Evolutionary conservation across 2,888 invertebrate genomes (phyloP), one percentile per base, ranked within the genome.

Genomic region (Pseudolycoriella hygida): DNA sequence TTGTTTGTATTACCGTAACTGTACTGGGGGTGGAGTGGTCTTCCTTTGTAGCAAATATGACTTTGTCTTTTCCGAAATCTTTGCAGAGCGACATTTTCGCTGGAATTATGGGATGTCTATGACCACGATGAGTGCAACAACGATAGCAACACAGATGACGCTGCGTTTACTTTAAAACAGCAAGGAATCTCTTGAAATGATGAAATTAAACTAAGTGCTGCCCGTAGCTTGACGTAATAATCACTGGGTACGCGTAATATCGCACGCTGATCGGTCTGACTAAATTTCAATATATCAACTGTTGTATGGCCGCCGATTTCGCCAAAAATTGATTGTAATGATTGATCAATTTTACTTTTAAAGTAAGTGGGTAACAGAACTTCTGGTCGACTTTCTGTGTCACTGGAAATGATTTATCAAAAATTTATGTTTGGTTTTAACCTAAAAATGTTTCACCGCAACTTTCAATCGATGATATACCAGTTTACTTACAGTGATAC

Each of bases 1-100:
- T 25, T 4, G 8, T 25, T 8, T n/a, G n/a, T 8, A 25, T 25
- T 25, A 25, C 65, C 46, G 63, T 60, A 37, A 86, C 72, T 45
- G 68, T 73, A 57, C 85, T 80, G 1, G 89, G 87, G 25, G 66
- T 61, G 2, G 76, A 66, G 58, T 89, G 80, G 60, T 87, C 85
- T 58, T 81, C 85, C 56, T 77, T 77, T 0, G 84, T 73, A 8
- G 81, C 84, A 61, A 92, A 83, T 51, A 90, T 77, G 38, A 93
- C 77, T 50, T 76, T 73, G 61, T 92, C 89, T 67, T 88, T 86
- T 10, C 82, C 80, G 58, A 66, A 58, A 45, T 58, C 59, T 50
- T 73, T 59, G 60, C 74, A 62, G 51, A 66, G 53, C 47, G 70
- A 60, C 72, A 69, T 69, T 43, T 47, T 58, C 42, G 8, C 12